Base-by-base conservation (phyloP, 2,888 invertebrate species). In the Macrophya alboannulata region DNA sequence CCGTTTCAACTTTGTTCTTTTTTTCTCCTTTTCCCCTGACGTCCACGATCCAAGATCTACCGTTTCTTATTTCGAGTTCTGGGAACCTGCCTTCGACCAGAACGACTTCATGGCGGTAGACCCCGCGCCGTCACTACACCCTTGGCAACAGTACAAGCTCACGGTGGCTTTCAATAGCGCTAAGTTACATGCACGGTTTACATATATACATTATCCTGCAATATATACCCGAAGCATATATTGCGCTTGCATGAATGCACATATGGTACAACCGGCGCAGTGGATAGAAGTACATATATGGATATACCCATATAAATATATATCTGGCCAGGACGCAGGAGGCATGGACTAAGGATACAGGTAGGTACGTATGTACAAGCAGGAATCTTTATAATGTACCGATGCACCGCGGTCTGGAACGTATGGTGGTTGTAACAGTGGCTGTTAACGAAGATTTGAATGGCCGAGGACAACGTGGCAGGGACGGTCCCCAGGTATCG, bases 361-460 rank as follows among this genome's bases (percentile, higher is more conserved):
- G 37, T 31, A 68, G 15, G 68, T 68, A 72, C 17, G 43, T n/a
- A 43, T 43, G 15, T 48, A 77, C 31, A 10, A 31, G 45, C 43
- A 25, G 77, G 55, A 31, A 77, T 55, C 77, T 77, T 55, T 77
- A 55, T 77, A 43, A 81, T 81, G 62, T 81, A 81, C 40, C 59
- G 31, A 25, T 81, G 81, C 62, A 81, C 77, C 25, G 81, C 25
- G 81, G 51, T 8, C 21, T 62, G 81, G 43, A 77, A 77, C 51
- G 77, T 55, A 51, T 62, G 81, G 59, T 43, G 59, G 59, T 81
- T 43, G 59, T 40, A 62, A 40, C 59, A 40, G 81, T 62, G 81
- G 81, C 59, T 62, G 81, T 43, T n/a, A 62, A 81, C 87, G 88
- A 90, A 90, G 91, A 91, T 90, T 90, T 88, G 90, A 91, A 91